phyloP scores from a whole-genome alignment of 2,888 invertebrate species.

The Allolobophora icterica region DNA sequence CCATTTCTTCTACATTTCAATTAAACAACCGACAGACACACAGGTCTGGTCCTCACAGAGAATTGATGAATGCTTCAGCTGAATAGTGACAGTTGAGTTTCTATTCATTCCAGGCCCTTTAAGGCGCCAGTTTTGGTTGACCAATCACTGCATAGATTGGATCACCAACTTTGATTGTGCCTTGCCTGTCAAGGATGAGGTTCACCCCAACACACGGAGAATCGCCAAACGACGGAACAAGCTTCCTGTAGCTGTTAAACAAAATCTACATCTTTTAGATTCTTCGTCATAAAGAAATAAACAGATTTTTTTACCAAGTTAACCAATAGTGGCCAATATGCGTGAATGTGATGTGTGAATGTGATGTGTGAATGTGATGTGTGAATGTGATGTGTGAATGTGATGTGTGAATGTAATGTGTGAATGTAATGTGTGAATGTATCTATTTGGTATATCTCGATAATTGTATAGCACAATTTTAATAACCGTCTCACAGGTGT shows the following conservation, averaged over 20 bases:
- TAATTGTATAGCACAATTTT: too few species aligned
- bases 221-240: constrained; percentile 29
- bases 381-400: too few species aligned
- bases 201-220: constrained; percentile 8
- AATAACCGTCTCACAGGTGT: too few species aligned
- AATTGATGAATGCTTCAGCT: neutral
- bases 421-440: too few species aligned
- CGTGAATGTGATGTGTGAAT: too few species aligned
- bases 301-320: neutral
- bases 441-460: too few species aligned
- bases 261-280: neutral
- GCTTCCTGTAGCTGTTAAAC: constrained; percentile 14
- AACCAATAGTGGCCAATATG: neutral
- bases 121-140: constrained; percentile 13
- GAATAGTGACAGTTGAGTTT: neutral
- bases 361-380: too few species aligned
- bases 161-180: constrained; percentile 25
- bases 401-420: too few species aligned
- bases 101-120: neutral
- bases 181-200: constrained; percentile 5
- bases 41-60: too few species aligned
- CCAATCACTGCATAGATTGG: constrained; percentile 23
- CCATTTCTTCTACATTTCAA: too few species aligned
- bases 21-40: neutral
- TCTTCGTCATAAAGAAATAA: neutral